Evolutionary conservation across 64 coral and sea anemone genomes (phyloP).

Genomic region (Exaiptasia diaphana): DNA sequence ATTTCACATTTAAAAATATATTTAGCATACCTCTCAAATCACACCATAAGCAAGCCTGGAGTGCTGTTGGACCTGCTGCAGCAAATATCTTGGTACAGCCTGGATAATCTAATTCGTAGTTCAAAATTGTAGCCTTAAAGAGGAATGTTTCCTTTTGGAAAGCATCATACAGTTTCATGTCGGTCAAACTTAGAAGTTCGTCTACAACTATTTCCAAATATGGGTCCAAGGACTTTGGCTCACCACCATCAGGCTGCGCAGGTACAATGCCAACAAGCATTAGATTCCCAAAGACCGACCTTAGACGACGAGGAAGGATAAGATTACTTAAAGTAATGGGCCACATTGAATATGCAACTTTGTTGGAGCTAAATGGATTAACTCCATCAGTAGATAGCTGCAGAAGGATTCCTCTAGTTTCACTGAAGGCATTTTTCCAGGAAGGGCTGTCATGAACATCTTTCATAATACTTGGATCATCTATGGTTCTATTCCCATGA

Average conservation of each 20-base stretch:
- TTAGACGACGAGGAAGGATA: constrained; percentile 3
- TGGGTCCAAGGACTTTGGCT: constrained; percentile 39
- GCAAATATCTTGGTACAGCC: background rate
- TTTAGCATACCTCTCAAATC: constrained; percentile 17
- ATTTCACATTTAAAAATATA: background rate
- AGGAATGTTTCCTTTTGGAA: background rate
- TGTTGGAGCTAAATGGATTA: constrained; percentile 41
- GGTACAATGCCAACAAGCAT: constrained; percentile 40
- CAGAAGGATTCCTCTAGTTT: constrained; percentile 8
- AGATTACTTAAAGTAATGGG: constrained; percentile 9
- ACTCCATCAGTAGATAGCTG: constrained; percentile 40
- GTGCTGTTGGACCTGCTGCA: background rate
- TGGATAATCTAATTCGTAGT: constrained; percentile 4
- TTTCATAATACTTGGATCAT: background rate
- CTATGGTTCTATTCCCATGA: background rate
- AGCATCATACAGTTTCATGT: constrained; percentile 1
- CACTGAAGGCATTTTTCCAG: constrained; percentile 17
- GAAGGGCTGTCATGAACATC: constrained; percentile 9
- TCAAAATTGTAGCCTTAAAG: background rate
- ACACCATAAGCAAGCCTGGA: constrained; percentile 24
- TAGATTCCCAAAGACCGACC: constrained; percentile 4
- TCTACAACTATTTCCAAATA: constrained; percentile 43
- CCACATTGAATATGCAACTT: constrained; percentile 39
- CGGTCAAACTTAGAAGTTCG: constrained; percentile 9
- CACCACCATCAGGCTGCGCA: background rate